Base-by-base conservation (phyloP, 2,888 invertebrate species). In the Pristionchus japonicus region DNA sequence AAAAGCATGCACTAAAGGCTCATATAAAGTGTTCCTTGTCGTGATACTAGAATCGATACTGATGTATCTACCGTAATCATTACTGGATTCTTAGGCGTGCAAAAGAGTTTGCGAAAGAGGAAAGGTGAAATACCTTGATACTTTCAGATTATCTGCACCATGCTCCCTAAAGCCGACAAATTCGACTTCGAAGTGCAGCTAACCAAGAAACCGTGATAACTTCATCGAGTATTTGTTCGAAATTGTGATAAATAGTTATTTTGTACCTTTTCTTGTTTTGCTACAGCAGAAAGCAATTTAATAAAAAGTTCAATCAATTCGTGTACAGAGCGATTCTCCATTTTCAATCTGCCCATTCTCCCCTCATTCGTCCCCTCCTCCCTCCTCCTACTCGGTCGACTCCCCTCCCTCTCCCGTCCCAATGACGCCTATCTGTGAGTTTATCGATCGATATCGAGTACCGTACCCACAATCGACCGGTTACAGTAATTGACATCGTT, bases 401-500 rank as follows among this genome's bases (percentile, higher is more conserved):
- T n/a, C n/a, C 37, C 17, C 77, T n/a, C 43, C 70, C 37, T 77
- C 77, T n/a, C 77, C 43, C 47, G 43, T 27, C 77, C 43, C 43
- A 37, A 74, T 74, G 70, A 40, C 70, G 20, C 34, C 34, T 20
- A 37, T 74, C 70, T 40, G 77, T 77, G n/a, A 77, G 77, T 77
- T 77, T 70, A 27, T 47, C 43, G 43, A n/a, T 74, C 20, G 40
- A 74, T 7, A 27, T 37, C 23, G 37, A 4, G n/a, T 77, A 77
- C 77, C 20, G 27, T 77, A 40, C 20, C 40, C 70, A 4, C 37
- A 15, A 43, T 34, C 43, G 40, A 64, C 37, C 17, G 31, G 47
- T 77, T 77, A 77, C 82, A 83, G 82, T 83, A 83, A 52, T 52
- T 52, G 34, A 83, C 52, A 83, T 83, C 82, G 23, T 37, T 49